These are phyloP conservation scores for Progne subis DNA, from an alignment of 2,113 vertebrate genomes.

Conservation along the genomic window DNA sequence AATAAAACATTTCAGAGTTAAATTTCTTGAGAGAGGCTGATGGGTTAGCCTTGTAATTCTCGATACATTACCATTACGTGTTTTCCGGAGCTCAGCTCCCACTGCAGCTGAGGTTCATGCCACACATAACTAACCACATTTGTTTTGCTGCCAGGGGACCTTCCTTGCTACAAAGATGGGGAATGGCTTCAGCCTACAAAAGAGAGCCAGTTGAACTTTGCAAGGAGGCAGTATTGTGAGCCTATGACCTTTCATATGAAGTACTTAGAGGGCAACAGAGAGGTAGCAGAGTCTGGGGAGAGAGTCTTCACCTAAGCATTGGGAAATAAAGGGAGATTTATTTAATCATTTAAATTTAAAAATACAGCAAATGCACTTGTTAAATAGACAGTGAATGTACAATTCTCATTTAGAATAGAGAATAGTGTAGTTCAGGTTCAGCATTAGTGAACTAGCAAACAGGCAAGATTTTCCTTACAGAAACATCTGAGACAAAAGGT, in stretches of 20 bases:
- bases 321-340: conserved; percentile 17
- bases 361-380: background rate
- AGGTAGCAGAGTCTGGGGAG: conserved; percentile 6
- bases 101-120: conserved; percentile 46
- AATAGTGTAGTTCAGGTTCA: background rate
- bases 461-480: background rate
- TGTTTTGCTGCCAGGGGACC: conserved; percentile 62
- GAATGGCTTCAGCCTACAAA: conserved; percentile 34
- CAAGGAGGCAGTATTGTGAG: conserved; percentile 15
- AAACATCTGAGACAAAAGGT: background rate
- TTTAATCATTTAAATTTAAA: conserved; percentile 19
- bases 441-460: background rate
- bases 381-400: background rate
- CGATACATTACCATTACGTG: conserved; percentile 1
- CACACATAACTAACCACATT: conserved; percentile 63
- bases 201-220: conserved; percentile 33
- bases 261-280: background rate
- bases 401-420: background rate
- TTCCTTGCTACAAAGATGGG: background rate
- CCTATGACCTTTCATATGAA: conserved; percentile 28
- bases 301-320: background rate
- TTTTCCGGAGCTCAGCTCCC: conserved; percentile 30
- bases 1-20: conserved; percentile 44
- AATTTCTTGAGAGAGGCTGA: conserved; percentile 41
- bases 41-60: conserved; percentile 23